Evolutionary conservation across 2,113 vertebrate species (phyloP), one percentile per base, ranked within the genome.

Genomic region (Muscicapa adusta): DNA sequence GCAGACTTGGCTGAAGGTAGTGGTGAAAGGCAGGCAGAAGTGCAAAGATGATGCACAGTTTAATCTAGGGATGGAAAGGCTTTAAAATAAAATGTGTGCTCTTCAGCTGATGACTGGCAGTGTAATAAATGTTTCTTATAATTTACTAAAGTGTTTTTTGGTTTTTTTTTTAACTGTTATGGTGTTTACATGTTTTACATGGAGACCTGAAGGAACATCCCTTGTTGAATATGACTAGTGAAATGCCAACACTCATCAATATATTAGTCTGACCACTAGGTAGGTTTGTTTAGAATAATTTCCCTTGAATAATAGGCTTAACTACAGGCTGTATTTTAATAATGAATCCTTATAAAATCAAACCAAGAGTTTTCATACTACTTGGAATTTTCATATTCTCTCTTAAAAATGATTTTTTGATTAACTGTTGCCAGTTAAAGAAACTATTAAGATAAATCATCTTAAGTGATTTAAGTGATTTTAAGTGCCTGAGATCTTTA

Each of bases 261-360:
- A 56, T 73, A 25, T 7, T 95, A 33, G 24, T 91, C 31, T 83
- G 48, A 83, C 36, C 51, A 28, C 79, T 72, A 81, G 72, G 76
- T 82, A 68, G 62, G 24, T 87, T 92, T 78, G 62, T 67, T 92
- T 92, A 77, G 85, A 95, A 83, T 70, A 51, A 81, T 96, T 96
- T 94, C 54, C 75, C 85, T 94, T 92, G 67, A 92, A 68, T 86
- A 91, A 94, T 34, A 53, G 91, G 28, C 24, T 96, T 92, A 92
- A 33, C 85, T 89, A 31, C 18, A 78, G 74, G 42, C 34, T 91
- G 22, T 57, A 80, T 96, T 96, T 96, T 95, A 91, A 93, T 93
- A 97, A 95, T 19, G 33, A 89, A 92, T 72, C 26, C 42, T 85
- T 95, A 24, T 84, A 77, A 92, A 85, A 92, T 85, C 34, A 33